Conservation (phyloP, 2,797 vertebrate species). For the Nasua narica region DNA sequence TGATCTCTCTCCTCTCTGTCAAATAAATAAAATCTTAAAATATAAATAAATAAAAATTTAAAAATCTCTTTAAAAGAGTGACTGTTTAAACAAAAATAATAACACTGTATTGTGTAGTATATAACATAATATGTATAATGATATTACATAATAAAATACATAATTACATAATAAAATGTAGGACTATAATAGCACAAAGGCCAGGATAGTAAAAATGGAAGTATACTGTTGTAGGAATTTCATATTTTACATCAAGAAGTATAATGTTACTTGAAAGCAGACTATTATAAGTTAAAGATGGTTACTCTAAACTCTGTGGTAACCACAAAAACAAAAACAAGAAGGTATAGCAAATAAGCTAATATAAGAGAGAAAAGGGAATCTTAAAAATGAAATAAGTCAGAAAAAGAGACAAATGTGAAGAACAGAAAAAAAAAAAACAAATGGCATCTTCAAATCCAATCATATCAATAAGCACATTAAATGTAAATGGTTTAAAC, state of each 20-base stretch:
- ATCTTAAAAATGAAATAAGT: neutral
- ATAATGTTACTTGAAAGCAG: neutral
- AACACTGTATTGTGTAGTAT: neutral
- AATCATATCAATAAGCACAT: neutral
- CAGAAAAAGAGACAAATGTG: neutral
- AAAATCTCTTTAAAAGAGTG: too few species aligned
- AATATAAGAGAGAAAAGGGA: neutral
- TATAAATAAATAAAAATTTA: too few species aligned
- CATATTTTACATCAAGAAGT: neutral
- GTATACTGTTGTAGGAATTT: neutral
- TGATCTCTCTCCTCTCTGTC: too few species aligned
- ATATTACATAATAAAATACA: neutral
- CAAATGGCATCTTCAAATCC: neutral
- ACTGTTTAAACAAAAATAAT: neutral
- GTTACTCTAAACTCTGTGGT: neutral
- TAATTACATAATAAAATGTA: neutral
- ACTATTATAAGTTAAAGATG: neutral
- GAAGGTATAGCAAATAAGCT: neutral
- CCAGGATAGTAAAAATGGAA: neutral
- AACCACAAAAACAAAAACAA: neutral
- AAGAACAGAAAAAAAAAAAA: neutral
- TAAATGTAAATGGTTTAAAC: neutral
- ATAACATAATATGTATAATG: neutral
- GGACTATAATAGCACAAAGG: neutral
- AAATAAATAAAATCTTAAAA: too few species aligned